Conservation (phyloP, 2,113 vertebrate genomes). For the Ictidomys tridecemlineatus region DNA sequence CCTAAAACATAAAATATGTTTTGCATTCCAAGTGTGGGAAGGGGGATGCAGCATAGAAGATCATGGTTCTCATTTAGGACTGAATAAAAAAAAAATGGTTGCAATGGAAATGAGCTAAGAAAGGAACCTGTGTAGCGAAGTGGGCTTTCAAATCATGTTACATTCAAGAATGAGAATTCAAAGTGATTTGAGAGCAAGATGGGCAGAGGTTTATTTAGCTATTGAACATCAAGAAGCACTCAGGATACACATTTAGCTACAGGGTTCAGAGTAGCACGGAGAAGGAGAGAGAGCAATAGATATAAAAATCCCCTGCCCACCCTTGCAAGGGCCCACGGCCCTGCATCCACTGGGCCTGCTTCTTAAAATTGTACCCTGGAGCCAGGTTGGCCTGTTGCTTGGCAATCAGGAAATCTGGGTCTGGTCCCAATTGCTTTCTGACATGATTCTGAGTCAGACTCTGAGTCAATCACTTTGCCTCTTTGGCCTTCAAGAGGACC, state of each 20-base stretch:
- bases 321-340: neutral
- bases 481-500: neutral
- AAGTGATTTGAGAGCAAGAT: neutral
- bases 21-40: neutral
- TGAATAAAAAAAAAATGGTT: neutral
- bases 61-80: neutral
- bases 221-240: neutral
- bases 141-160: neutral
- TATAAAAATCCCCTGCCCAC: neutral
- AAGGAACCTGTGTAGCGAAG: neutral
- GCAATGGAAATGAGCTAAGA: neutral
- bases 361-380: neutral
- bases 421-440: neutral
- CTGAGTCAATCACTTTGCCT: neutral
- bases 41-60: neutral
- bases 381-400: neutral
- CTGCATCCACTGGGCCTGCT: neutral
- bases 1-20: neutral
- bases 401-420: conserved; percentile 16
- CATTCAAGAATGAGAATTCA: neutral
- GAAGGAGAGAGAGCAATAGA: neutral
- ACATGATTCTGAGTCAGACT: neutral
- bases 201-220: neutral
- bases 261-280: neutral
- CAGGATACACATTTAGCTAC: neutral